Evolutionary conservation across 2,888 invertebrate genomes (phyloP), one percentile per base, ranked within the genome.

Genomic region (Dasypogon diadema): DNA sequence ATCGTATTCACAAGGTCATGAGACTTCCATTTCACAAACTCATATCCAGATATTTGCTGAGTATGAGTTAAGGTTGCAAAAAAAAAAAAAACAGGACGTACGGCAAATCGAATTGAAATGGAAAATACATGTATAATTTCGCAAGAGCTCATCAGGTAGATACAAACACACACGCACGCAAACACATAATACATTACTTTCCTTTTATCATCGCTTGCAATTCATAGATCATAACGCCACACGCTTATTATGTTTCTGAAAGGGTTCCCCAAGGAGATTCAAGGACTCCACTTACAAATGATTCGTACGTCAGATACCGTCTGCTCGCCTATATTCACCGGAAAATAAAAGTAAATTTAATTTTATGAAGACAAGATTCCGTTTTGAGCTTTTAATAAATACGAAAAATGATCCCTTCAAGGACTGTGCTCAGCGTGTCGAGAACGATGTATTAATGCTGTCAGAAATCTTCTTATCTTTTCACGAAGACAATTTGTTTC

Each of bases 351-450:
- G 51, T 48, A 14, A 24, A 30, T 51, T 26, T 18, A 54, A 54
- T 54, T 54, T 54, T 54, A 70, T 54, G 70, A 34, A 54, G 54
- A 30, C 30, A 21, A 12, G n/a, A 54, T 54, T 70, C 54, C 54
- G 70, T 70, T 70, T 48, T 70, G 46, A 70, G 70, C 70, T 54
- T 54, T 70, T 70, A 30, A 70, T 18, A 70, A 70, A 70, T 70
- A 70, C 30, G 51, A 46, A 54, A 63, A 70, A 24, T 65, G 65
- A 48, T 65, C 24, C 42, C 65, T 51, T 24, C 54, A 18, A 70
- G 34, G 26, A 56, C 12, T 56, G 5, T 16, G 54, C 22, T 42
- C n/a, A 12, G 42, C n/a, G 2, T n/a, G 8, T 26, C 65, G 48
- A 34, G 37, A 65, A 65, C 46, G 65, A 46, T 46, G 42, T 65